Base-by-base conservation (phyloP, 35 echinoderm and acorn worm genomes). In the Anneissia japonica region DNA sequence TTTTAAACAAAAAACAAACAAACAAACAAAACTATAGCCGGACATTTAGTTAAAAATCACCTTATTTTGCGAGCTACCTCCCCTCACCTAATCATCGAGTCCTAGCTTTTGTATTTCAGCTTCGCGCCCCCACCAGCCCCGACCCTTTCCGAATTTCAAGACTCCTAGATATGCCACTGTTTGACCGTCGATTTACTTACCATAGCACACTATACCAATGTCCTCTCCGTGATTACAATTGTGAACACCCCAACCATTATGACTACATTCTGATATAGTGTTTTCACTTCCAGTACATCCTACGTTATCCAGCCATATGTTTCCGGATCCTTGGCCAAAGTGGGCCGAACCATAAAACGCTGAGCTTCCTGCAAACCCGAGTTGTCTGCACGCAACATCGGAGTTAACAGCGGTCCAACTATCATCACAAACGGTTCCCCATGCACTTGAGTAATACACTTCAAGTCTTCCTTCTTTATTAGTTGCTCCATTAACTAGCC, bases 341-440 rank as follows among this genome's bases (percentile, higher is more conserved):
- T 35, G 13, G 34, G 87, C 14, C 37, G 32, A 35, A 1, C 33
- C 34, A 23, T 36, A 28, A 83, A 36, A 77, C 19, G 34, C 30
- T 10, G 32, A 23, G 37, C 80, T 81, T 28, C 36, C 32, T 31
- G 38, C 33, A 34, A 79, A 85, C 1, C 88, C 88, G 0, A 90
- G 82, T 46, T 90, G 88, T 32, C 74, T 39, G 79, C 88, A 90
- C 4, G 41, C 82, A 17, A 90, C 88, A 21, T 36, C 41, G 28
- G 88, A 81, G 56, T 90, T 82, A 32, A 23, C 39, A 45, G 56
- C 34, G 37, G 35, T 75, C 81, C 81, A 90, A 2, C 38, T 30
- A 32, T 85, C 82, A 56, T 90, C 82, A 56, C 88, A 90, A 32
- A 90, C 88, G 31, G 88, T 85, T 21, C 88, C 88, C 88, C 88